Conservation (phyloP, 2,113 vertebrate species). For the Ophthalmolycus amberensis region DNA sequence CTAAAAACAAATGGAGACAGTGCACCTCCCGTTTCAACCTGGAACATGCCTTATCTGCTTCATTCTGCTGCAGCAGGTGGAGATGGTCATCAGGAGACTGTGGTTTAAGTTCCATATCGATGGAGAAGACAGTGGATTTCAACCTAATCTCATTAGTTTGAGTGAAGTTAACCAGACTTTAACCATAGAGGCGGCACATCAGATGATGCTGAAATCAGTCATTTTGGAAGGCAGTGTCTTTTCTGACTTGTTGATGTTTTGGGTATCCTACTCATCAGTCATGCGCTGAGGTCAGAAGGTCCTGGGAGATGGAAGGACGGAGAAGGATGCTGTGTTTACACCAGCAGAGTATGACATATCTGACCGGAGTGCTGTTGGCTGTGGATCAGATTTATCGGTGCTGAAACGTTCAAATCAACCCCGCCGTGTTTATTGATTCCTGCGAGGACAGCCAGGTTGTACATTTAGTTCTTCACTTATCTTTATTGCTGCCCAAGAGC, state of each 20-base stretch:
- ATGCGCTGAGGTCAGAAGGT: not conserved
- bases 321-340: not conserved
- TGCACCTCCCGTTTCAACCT: too few relatives aligned
- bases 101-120: not conserved
- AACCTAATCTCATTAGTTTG: too few relatives aligned
- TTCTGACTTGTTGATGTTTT: too few relatives aligned
- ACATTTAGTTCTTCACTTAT: conserved; percentile 23
- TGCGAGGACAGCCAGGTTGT: not conserved
- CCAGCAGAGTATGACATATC: not conserved
- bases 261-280: too few relatives aligned
- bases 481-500: conserved; percentile 5
- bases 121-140: too few relatives aligned
- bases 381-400: conserved; percentile 1
- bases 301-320: not conserved
- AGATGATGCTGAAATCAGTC: too few relatives aligned
- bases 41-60: too few relatives aligned
- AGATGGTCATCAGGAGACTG: not conserved
- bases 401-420: conserved; percentile 1
- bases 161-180: too few relatives aligned
- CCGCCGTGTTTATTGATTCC: conserved; percentile 35
- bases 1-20: too few relatives aligned
- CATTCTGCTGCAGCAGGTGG: too few relatives aligned
- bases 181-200: too few relatives aligned
- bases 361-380: not conserved
- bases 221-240: too few relatives aligned